Conservation (phyloP, 2,888 invertebrate species). For the Tenthredo amoena region DNA sequence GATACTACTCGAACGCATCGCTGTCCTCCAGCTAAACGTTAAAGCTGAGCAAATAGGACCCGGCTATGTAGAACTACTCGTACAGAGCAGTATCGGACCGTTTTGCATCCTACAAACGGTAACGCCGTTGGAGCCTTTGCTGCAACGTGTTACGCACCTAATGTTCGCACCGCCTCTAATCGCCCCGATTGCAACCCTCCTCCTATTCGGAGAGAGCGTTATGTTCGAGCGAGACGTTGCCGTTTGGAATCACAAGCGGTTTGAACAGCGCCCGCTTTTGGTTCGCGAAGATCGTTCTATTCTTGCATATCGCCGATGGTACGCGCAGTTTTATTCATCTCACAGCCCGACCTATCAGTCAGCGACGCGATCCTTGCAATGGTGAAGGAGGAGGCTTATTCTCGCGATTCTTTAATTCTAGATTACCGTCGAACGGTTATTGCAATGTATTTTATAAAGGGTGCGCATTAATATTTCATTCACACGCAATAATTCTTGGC, state of each 20-base stretch:
- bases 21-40: constrained; percentile 82
- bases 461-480: not conserved
- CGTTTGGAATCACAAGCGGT: constrained; percentile 93
- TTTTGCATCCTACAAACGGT: constrained; percentile 87
- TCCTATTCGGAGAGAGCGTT: constrained; percentile 85
- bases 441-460: not conserved
- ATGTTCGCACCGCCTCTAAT: constrained; percentile 84
- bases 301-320: constrained; percentile 89
- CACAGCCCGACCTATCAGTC: constrained; percentile 82
- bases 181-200: constrained; percentile 83
- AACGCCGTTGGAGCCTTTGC: constrained; percentile 87
- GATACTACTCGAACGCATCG: constrained; percentile 81
- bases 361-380: constrained; percentile 68
- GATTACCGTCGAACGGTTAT: not conserved
- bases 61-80: constrained; percentile 86
- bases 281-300: constrained; percentile 88
- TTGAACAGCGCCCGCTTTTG: constrained; percentile 85
- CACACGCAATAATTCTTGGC: not conserved
- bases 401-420: not conserved
- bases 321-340: constrained; percentile 90
- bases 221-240: constrained; percentile 91
- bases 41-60: constrained; percentile 85
- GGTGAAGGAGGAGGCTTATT: constrained; percentile 62
- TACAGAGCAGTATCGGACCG: constrained; percentile 82
- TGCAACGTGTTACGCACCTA: constrained; percentile 89